Conservation (phyloP, 2,113 vertebrate species). For the human region DNA sequence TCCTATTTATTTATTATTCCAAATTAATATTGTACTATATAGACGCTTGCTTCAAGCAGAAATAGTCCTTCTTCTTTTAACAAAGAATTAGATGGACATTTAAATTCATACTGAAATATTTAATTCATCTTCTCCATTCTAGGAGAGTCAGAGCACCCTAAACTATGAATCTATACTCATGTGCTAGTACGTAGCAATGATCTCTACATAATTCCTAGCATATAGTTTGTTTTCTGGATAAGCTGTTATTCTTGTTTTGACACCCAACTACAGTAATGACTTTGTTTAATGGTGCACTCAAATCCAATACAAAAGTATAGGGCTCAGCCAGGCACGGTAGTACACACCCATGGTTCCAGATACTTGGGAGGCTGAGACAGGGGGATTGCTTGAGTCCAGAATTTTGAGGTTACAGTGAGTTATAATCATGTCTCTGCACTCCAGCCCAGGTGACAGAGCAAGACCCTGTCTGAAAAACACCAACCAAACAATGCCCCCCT, state of each 20-base stretch:
- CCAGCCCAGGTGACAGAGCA: too few species aligned
- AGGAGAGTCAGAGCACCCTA: neutral
- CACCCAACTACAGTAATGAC: neutral
- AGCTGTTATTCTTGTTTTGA: neutral
- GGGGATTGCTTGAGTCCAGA: too few species aligned
- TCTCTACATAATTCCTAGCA: neutral
- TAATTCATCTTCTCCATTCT: neutral
- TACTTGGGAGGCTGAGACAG: too few species aligned
- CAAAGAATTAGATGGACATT: neutral
- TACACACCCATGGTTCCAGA: too few species aligned
- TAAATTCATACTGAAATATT: neutral
- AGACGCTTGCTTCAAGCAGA: neutral
- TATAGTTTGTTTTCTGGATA: slow-evolving; percentile 6
- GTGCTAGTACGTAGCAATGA: neutral
- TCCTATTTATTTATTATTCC: neutral
- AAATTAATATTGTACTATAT: neutral
- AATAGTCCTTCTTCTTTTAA: neutral
- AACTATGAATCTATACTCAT: neutral
- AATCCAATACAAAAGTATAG: neutral
- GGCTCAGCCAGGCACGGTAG: too few species aligned
- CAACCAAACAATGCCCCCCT: too few species aligned
- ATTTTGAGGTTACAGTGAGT: too few species aligned
- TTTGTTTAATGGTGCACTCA: neutral
- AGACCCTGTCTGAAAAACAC: too few species aligned
- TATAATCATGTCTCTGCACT: too few species aligned